Conservation (phyloP, 2,797 vertebrate species). For the Perodicticus potto region DNA sequence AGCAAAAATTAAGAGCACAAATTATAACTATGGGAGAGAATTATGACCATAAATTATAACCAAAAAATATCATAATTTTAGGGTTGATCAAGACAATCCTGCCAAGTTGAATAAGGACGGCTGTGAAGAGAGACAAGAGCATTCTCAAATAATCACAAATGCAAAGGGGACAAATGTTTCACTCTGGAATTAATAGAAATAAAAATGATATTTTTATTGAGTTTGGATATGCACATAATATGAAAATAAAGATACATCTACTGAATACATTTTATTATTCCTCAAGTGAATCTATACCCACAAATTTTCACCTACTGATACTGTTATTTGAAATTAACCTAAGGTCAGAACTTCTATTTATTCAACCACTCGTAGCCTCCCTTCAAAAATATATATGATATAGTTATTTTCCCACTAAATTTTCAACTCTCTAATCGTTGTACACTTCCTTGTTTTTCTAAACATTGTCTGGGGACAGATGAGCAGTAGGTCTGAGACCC, state of each 20-base stretch:
- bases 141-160: background rate
- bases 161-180: background rate
- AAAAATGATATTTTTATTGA: background rate
- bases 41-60: background rate
- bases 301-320: background rate
- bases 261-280: background rate
- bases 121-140: background rate
- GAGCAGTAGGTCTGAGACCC: background rate
- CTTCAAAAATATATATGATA: background rate
- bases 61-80: background rate
- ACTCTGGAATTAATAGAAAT: background rate
- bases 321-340: background rate
- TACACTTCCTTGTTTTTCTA: background rate
- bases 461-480: conserved; percentile 17
- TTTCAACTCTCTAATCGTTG: background rate
- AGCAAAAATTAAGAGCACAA: background rate
- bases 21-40: background rate
- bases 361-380: background rate
- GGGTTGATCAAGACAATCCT: background rate
- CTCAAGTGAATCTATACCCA: background rate
- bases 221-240: background rate
- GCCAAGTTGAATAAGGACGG: background rate
- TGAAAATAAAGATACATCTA: background rate
- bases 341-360: background rate
- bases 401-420: conserved; percentile 11